Evolutionary conservation across 2,797 vertebrate genomes (phyloP).

Genomic region (Coregonus sp.): DNA sequence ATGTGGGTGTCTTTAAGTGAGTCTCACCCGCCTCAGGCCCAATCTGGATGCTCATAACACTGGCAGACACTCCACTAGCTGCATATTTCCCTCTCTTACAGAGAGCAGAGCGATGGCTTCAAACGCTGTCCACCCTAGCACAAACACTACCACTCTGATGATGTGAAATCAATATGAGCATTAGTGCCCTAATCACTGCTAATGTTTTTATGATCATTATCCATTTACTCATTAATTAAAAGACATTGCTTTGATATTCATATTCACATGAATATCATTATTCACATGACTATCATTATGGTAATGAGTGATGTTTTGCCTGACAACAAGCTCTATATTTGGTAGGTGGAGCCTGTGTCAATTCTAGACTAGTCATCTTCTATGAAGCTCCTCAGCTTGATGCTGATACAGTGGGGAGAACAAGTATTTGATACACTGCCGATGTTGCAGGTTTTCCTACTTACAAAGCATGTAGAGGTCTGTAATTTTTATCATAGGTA

Average conservation of each 20-base stretch:
- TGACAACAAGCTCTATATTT: neutral
- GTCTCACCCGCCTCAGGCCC: slow-evolving; percentile 41
- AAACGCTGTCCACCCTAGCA: neutral
- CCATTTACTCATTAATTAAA: neutral
- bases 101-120: neutral
- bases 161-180: neutral
- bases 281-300: neutral
- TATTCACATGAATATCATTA: slow-evolving; percentile 1
- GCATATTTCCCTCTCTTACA: slow-evolving; percentile 18
- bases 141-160: slow-evolving; percentile 5
- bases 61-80: slow-evolving; percentile 25
- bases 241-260: neutral
- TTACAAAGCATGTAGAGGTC: too few species aligned
- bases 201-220: neutral
- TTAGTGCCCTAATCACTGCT: neutral
- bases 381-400: neutral
- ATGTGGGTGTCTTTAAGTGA: slow-evolving; percentile 55
- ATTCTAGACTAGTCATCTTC: neutral
- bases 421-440: too few species aligned
- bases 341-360: neutral
- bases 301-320: neutral
- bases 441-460: too few species aligned
- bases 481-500: too few species aligned
- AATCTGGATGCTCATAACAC: slow-evolving; percentile 43
- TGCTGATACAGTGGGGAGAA: neutral